A percentile compares a stretch with the other conserved stretches of the same genome.
phyloP scores from a whole-genome alignment of 2,797 vertebrate genomes.

The Oreochromis mossambicus region DNA sequence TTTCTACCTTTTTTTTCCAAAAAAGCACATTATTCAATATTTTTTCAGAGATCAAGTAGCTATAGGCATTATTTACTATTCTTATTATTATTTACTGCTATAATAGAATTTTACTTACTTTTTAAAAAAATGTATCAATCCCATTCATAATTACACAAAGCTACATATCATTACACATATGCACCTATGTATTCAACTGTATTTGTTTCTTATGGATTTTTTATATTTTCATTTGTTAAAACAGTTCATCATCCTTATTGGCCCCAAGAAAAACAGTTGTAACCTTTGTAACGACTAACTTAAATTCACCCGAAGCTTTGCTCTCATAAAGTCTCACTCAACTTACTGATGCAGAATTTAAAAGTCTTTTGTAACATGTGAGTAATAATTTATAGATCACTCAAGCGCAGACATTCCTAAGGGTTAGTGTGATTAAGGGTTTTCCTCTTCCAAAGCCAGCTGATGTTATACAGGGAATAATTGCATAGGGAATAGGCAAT shows the following conservation, averaged over 20 bases:
- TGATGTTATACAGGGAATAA: slow-evolving; percentile 28
- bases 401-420: not conserved
- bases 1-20: not conserved
- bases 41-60: not conserved
- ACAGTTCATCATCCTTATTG: not conserved
- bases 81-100: not conserved
- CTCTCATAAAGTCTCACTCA: not conserved
- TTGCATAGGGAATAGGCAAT: not conserved
- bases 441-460: slow-evolving; percentile 17
- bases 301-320: not conserved
- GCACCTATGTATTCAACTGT: not conserved
- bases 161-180: not conserved
- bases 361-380: not conserved
- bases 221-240: not conserved
- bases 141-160: not conserved
- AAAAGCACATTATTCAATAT: not conserved
- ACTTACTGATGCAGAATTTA: not conserved
- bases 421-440: slow-evolving; percentile 6
- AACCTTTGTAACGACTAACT: not conserved
- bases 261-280: not conserved
- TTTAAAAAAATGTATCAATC: not conserved
- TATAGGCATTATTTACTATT: not conserved
- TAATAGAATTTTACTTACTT: not conserved
- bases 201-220: not conserved
- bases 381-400: not conserved